These are phyloP conservation scores for Escarpia spicata DNA, from an alignment of 2,888 invertebrate species.

Conservation along the genomic window DNA sequence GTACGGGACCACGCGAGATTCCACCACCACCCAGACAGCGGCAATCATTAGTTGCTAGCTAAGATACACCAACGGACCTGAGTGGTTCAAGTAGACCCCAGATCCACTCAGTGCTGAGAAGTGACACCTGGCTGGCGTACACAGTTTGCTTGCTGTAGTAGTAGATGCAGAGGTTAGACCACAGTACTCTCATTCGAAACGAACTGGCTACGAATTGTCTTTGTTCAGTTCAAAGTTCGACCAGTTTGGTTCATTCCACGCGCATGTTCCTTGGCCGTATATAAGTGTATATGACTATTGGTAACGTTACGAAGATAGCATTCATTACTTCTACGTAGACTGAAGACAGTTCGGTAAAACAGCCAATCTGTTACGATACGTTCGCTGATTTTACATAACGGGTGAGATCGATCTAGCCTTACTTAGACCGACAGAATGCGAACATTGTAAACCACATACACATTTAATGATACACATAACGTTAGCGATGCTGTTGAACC, in stretches of 20 bases:
- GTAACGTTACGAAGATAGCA: not conserved
- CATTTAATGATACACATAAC: too few species aligned
- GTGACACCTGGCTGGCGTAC: not conserved
- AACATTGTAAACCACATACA: too few species aligned
- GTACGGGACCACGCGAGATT: not conserved
- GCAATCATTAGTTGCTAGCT: not conserved
- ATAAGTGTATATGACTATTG: not conserved
- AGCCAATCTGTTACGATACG: not conserved
- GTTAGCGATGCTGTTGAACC: too few species aligned
- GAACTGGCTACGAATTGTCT: not conserved
- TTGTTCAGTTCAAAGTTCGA: not conserved
- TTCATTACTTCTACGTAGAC: not conserved
- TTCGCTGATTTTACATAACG: too few species aligned
- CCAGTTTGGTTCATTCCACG: not conserved
- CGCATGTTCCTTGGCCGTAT: not conserved
- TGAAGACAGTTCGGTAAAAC: not conserved
- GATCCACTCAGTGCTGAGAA: not conserved
- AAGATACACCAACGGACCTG: not conserved
- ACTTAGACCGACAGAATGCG: too few species aligned
- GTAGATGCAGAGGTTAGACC: not conserved
- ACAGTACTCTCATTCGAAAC: not conserved
- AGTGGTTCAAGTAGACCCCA: not conserved
- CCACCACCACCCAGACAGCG: not conserved
- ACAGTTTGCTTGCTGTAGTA: not conserved
- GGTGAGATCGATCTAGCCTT: too few species aligned